Conservation (phyloP, 2,797 vertebrate genomes). For the Lithobates pipiens region DNA sequence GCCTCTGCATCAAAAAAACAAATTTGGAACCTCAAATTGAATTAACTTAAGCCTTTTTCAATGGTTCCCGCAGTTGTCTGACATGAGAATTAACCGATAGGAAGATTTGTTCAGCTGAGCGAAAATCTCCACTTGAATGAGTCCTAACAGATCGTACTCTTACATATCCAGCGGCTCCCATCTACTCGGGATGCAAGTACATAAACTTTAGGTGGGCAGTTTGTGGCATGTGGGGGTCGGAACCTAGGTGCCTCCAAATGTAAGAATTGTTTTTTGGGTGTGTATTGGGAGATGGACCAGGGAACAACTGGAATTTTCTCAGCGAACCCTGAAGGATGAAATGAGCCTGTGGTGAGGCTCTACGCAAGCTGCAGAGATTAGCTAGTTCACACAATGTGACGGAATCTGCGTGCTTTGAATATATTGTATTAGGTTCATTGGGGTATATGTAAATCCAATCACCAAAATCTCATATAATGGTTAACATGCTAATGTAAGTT, state of each 20-base stretch:
- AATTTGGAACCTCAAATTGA: conserved; percentile 19
- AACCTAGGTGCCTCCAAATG: neutral
- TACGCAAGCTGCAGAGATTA: too few relatives aligned
- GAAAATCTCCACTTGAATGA: conserved; percentile 28
- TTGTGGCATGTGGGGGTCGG: neutral
- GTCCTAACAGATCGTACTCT: conserved; percentile 33
- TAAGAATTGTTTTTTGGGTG: too few relatives aligned
- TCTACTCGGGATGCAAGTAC: conserved; percentile 25
- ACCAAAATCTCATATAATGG: too few relatives aligned
- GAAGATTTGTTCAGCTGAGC: conserved; percentile 25
- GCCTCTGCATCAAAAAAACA: conserved; percentile 4
- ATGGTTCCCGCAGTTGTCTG: conserved; percentile 17
- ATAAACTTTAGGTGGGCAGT: neutral
- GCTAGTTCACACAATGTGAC: too few relatives aligned
- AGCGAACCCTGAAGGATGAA: too few relatives aligned
- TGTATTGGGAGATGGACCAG: too few relatives aligned
- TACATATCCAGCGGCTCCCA: conserved; percentile 5
- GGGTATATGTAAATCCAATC: too few relatives aligned
- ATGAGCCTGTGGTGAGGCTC: too few relatives aligned
- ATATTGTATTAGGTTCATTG: too few relatives aligned
- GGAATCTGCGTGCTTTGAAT: too few relatives aligned
- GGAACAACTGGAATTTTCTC: too few relatives aligned
- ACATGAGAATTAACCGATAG: conserved; percentile 8
- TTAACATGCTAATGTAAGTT: too few relatives aligned
- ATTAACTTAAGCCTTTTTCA: conserved; percentile 34